A percentile compares a stretch with the other conserved stretches of the same genome.
These are phyloP conservation scores for Tiliacea aurago DNA, from an alignment of 2,888 invertebrate genomes.

Conservation along the genomic window DNA sequence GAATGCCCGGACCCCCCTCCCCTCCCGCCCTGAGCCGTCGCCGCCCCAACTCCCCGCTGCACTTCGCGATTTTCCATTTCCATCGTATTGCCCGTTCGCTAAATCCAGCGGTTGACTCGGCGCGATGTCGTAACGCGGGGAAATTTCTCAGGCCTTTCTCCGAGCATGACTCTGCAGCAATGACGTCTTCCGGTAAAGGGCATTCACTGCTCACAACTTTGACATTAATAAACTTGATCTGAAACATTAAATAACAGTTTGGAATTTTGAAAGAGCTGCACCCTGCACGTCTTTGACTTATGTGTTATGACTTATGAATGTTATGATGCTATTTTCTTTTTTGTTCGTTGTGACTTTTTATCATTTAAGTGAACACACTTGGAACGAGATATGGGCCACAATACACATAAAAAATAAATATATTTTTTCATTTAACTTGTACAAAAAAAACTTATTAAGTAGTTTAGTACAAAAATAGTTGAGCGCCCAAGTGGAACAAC, in stretches of 20 bases:
- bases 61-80: slow-evolving; percentile 89
- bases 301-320: too few species aligned
- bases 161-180: slow-evolving; percentile 66
- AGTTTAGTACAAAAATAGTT: not conserved
- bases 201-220: slow-evolving; percentile 73
- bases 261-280: slow-evolving; percentile 27
- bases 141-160: slow-evolving; percentile 85
- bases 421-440: not conserved
- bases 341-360: slow-evolving; percentile 2
- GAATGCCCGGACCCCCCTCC: slow-evolving; percentile 83
- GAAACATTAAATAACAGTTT: slow-evolving; percentile 49
- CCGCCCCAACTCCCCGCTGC: slow-evolving; percentile 73
- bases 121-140: slow-evolving; percentile 82
- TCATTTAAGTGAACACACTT: not conserved
- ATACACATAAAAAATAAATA: too few species aligned
- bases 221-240: slow-evolving; percentile 68
- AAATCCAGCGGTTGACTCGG: slow-evolving; percentile 80
- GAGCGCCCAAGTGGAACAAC: slow-evolving; percentile 1
- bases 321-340: not conserved
- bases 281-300: not conserved
- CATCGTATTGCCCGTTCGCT: slow-evolving; percentile 82
- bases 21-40: slow-evolving; percentile 59
- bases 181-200: slow-evolving; percentile 80
- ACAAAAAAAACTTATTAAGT: not conserved
- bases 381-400: not conserved